Base-by-base conservation (phyloP, 2,113 vertebrate genomes). In the Chrysochloris asiatica region DNA sequence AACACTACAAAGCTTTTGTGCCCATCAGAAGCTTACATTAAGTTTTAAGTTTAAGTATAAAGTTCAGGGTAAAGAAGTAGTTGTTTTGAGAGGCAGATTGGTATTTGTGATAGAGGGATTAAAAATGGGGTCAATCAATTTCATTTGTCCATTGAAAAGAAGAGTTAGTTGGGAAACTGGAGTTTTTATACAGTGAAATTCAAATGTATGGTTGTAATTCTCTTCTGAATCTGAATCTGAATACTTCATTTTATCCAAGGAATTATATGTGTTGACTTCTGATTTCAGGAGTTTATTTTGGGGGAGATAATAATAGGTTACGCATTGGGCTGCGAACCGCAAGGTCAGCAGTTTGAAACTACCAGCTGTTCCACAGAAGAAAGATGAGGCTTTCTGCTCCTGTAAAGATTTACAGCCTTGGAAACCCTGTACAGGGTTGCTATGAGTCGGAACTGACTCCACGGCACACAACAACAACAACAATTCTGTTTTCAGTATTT, bases 401-500 rank as follows among this genome's bases (percentile, higher is more conserved):
- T n/a, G n/a, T n/a, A n/a, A n/a, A n/a, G n/a, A n/a, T n/a, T n/a
- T n/a, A n/a, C n/a, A n/a, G n/a, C n/a, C n/a, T n/a, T n/a, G n/a
- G n/a, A n/a, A n/a, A n/a, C n/a, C n/a, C n/a, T n/a, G n/a, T n/a
- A n/a, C n/a, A n/a, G n/a, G n/a, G n/a, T n/a, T n/a, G n/a, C n/a
- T n/a, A n/a, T n/a, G n/a, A n/a, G n/a, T n/a, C n/a, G n/a, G n/a
- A n/a, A n/a, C n/a, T n/a, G n/a, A n/a, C n/a, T n/a, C n/a, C n/a
- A n/a, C n/a, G n/a, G n/a, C n/a, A n/a, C n/a, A n/a, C n/a, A n/a
- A n/a, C n/a, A n/a, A n/a, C n/a, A n/a, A n/a, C n/a, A 14, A 45
- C 69, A 67, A 73, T 33, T 38, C 67, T 93, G 52, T 79, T 13
- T 73, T 83, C 47, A 41, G 89, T n/a, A 91, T 84, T 91, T 93